Evolutionary conservation across 2,797 vertebrate species (phyloP).

Genomic region (Aldrovandia affinis): DNA sequence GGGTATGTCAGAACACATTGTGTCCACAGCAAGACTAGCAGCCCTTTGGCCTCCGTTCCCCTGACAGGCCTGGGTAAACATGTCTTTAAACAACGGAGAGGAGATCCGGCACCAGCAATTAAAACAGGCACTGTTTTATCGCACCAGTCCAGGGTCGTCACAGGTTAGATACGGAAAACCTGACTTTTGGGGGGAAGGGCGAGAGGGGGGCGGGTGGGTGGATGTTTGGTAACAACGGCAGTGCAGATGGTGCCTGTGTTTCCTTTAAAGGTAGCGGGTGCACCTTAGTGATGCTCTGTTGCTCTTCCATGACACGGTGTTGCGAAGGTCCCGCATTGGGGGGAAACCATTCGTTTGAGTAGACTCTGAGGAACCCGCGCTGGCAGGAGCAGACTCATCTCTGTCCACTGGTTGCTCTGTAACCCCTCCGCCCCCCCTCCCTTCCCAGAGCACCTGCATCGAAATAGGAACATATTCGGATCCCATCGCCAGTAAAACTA

Average conservation of each 20-base stretch:
- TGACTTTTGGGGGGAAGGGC: conserved; percentile 7
- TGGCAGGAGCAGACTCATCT: conserved; percentile 51
- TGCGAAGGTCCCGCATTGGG: conserved; percentile 42
- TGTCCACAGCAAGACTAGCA: conserved; percentile 34
- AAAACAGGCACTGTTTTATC: conserved; percentile 44
- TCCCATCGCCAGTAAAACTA: neutral
- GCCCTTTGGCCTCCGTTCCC: conserved; percentile 34
- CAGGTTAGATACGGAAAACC: conserved; percentile 50
- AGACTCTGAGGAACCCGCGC: conserved; percentile 44
- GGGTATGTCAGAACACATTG: neutral
- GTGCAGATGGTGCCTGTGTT: conserved; percentile 30
- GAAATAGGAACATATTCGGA: neutral
- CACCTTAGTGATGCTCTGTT: conserved; percentile 48
- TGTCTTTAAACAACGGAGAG: conserved; percentile 48
- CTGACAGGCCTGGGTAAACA: conserved; percentile 61
- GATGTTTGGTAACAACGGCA: neutral
- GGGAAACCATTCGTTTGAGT: conserved; percentile 34
- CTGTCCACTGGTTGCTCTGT: conserved; percentile 35
- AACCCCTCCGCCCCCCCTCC: neutral
- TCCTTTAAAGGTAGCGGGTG: conserved; percentile 65
- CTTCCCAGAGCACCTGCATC: neutral
- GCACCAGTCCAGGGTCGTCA: conserved; percentile 41
- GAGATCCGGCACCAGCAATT: conserved; percentile 28
- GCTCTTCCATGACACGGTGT: conserved; percentile 46
- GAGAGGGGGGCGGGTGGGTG: neutral